Evolutionary conservation across 2,888 invertebrate species (phyloP).

Genomic region (Dendrolimus houi): DNA sequence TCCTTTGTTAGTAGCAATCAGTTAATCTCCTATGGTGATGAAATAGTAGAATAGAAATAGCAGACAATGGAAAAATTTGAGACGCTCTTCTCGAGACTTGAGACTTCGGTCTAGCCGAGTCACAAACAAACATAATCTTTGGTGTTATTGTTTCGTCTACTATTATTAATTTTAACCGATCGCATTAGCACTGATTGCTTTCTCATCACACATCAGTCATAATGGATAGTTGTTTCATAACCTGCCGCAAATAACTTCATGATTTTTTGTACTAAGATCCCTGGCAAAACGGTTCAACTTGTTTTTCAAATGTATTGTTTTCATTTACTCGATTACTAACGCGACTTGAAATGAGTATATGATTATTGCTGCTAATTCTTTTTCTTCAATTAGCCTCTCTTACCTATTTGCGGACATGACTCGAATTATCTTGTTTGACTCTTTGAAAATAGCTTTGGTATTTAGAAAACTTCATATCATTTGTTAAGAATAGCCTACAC

Average conservation of each 20-base stretch:
- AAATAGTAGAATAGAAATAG: not conserved
- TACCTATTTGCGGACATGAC: not conserved
- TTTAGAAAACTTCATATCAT: too few species aligned
- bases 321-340: not conserved
- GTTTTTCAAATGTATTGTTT: not conserved
- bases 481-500: too few species aligned
- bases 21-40: not conserved
- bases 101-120: not conserved
- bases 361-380: too few species aligned
- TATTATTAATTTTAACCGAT: conserved; percentile 1
- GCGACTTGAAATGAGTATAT: too few species aligned
- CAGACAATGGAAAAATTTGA: not conserved
- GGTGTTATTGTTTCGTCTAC: conserved; percentile 1
- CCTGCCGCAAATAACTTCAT: not conserved
- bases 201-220: conserved; percentile 1
- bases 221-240: not conserved
- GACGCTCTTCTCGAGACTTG: not conserved
- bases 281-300: not conserved
- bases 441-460: not conserved
- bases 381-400: too few species aligned
- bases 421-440: not conserved
- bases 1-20: too few species aligned
- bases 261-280: not conserved
- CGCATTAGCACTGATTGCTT: conserved; percentile 3
- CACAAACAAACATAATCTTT: not conserved